A percentile compares a stretch with the other conserved stretches of the same genome.
phyloP scores from a whole-genome alignment of 2,113 vertebrate genomes.

The Tychaedon coryphoeus region DNA sequence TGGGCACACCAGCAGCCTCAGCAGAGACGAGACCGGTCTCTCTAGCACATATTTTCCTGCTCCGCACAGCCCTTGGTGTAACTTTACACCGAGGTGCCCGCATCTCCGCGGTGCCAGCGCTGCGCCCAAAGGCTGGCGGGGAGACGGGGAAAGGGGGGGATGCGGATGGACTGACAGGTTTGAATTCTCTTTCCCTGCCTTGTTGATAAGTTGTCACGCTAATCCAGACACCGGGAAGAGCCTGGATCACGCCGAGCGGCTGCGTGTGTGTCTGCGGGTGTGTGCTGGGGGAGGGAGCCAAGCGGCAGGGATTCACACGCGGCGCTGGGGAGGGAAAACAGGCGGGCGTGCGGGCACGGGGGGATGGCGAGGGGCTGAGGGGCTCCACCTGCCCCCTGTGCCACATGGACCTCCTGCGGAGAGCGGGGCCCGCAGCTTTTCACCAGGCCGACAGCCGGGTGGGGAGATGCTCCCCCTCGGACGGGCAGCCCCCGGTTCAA shows the following conservation, averaged over 20 bases:
- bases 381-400: neutral
- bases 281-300: constrained; percentile 22
- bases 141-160: neutral
- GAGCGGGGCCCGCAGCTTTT: neutral
- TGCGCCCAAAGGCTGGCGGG: constrained; percentile 22
- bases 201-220: constrained; percentile 75
- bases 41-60: constrained; percentile 49
- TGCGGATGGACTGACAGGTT: constrained; percentile 69
- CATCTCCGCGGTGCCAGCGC: constrained; percentile 8
- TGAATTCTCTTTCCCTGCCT: constrained; percentile 73
- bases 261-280: constrained; percentile 11
- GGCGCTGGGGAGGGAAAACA: neutral
- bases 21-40: constrained; percentile 58
- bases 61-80: constrained; percentile 51
- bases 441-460: fast-evolving
- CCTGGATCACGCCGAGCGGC: constrained; percentile 65
- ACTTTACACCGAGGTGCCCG: constrained; percentile 40
- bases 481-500: neutral
- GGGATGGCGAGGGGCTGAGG: neutral
- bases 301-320: neutral
- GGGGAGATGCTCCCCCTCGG: neutral
- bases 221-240: constrained; percentile 73
- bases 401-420: neutral
- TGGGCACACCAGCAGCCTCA: constrained; percentile 40
- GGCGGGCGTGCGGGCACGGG: neutral